Percentiles rank a stretch among this genome's conserved stretches.
Conservation (phyloP, 2,797 vertebrate genomes). For the Neopelma chrysocephalum region DNA sequence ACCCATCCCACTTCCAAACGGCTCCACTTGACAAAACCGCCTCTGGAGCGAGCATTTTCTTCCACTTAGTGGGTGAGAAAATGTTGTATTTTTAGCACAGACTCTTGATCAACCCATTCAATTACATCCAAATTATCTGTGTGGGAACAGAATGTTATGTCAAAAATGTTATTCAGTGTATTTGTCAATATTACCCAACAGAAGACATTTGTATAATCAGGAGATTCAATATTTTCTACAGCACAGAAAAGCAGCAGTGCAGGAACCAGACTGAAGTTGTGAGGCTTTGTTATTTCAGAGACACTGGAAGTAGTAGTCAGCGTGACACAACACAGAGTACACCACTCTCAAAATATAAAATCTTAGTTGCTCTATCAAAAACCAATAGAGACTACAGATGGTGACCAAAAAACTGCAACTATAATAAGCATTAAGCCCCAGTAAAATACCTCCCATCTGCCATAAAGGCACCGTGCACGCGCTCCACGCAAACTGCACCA, state of each 20-base stretch:
- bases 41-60: slow-evolving; percentile 14
- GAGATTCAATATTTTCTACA: slow-evolving; percentile 39
- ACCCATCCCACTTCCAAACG: neutral
- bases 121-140: slow-evolving; percentile 70
- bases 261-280: slow-evolving; percentile 9
- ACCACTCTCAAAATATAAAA: neutral
- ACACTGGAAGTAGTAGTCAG: neutral
- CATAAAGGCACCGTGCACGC: neutral
- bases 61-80: slow-evolving; percentile 38
- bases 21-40: neutral
- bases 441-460: neutral
- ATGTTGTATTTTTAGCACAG: slow-evolving; percentile 46
- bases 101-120: slow-evolving; percentile 64
- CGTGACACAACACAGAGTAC: neutral
- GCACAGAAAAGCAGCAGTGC: neutral
- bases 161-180: slow-evolving; percentile 63
- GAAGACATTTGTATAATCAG: slow-evolving; percentile 56
- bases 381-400: slow-evolving; percentile 15
- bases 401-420: slow-evolving; percentile 24
- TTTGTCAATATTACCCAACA: slow-evolving; percentile 68
- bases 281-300: neutral
- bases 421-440: slow-evolving; percentile 7
- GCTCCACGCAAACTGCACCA: slow-evolving; percentile 41
- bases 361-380: slow-evolving; percentile 28
- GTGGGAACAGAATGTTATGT: slow-evolving; percentile 69